Evolutionary conservation across 2,113 vertebrate genomes (phyloP), one percentile per base, ranked within the genome.

Genomic region (Lophotis ruficrista): DNA sequence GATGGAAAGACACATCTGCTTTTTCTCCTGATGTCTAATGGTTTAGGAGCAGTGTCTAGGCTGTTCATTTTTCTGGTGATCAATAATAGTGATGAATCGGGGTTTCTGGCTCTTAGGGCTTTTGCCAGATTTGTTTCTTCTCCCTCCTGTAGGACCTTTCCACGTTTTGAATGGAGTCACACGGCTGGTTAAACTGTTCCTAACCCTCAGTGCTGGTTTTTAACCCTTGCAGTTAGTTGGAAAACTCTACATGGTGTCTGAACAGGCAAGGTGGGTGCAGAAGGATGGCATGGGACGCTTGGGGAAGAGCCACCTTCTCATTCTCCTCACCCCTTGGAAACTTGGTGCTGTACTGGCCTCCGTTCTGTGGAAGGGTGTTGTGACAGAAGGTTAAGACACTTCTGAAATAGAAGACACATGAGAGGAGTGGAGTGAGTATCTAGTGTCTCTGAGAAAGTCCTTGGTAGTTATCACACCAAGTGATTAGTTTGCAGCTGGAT

Each of bases 231-330:
- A 22, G 48, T 48, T 38, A 35, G 24, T 45, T 1, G 21, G 82
- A 72, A 93, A 65, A 12, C 7, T 30, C 45, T 18, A 4, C 20
- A 21, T 70, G 45, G 38, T 20, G 45, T 77, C n/a, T 37, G 87
- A 19, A 16, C 19, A 6, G 54, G 9, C 48, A 14, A 9, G 54
- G 56, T 50, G 50, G 41, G 9, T 62, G 41, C 2, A 3, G 54
- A 31, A 50, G 35, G 61, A 13, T 0, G 1, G 30, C 45, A 20
- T 9, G 13, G 17, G 7, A 7, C 16, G 18, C 12, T 35, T 12
- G 24, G 43, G 64, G 11, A 41, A 58, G 12, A 78, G 33, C 71
- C 45, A 23, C 21, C 37, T 51, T 51, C 28, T 35, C 3, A 2
- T 33, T 54, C 38, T 31, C 1, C 0, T 73, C 41, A n/a, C 33